phyloP scores from a whole-genome alignment of 2,113 vertebrate genomes.

The Sturnus vulgaris region DNA sequence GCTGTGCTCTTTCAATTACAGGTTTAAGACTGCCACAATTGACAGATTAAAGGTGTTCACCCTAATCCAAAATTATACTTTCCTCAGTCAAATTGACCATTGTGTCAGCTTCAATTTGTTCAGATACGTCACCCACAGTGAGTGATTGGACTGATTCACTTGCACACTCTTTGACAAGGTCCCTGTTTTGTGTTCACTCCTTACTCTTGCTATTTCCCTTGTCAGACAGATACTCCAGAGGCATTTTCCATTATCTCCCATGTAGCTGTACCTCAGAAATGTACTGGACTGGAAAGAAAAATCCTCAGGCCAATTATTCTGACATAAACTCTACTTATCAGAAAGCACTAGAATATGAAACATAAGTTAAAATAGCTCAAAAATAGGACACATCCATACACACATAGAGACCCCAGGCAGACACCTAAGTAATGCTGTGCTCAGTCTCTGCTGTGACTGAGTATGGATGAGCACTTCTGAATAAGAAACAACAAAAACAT shows the following conservation, averaged over 20 bases:
- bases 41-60: conserved; percentile 51
- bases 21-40: conserved; percentile 26
- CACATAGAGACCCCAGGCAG: neutral
- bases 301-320: conserved; percentile 53
- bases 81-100: conserved; percentile 32
- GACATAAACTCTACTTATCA: conserved; percentile 62
- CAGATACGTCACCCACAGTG: neutral
- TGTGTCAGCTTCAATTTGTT: conserved; percentile 26
- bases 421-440: neutral
- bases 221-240: conserved; percentile 46
- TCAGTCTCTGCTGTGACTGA: neutral
- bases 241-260: conserved; percentile 45
- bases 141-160: conserved; percentile 28
- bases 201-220: conserved; percentile 15
- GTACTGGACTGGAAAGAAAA: conserved; percentile 56
- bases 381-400: neutral
- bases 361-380: conserved; percentile 43
- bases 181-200: conserved; percentile 36
- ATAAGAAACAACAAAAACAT: neutral
- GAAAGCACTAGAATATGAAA: conserved; percentile 54
- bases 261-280: conserved; percentile 49
- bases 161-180: conserved; percentile 25
- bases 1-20: conserved; percentile 46
- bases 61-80: conserved; percentile 48
- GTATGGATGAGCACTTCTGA: neutral